These are phyloP conservation scores for Megaceryle maxima DNA, from an alignment of 2,113 vertebrate genomes.

Conservation along the genomic window DNA sequence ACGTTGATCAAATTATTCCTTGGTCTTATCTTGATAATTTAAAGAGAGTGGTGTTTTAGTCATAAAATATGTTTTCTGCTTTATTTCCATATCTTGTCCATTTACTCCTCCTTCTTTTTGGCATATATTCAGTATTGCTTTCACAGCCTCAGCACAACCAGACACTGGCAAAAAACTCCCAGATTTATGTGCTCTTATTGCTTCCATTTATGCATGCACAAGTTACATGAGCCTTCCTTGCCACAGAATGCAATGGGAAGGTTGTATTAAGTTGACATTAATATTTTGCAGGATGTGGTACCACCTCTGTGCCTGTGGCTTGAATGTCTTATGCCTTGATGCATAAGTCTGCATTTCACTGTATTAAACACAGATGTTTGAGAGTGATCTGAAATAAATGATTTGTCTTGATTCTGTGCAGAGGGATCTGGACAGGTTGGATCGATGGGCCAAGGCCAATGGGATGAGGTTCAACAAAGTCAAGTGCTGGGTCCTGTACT, in stretches of 20 bases:
- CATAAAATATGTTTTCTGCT: not conserved
- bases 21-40: not conserved
- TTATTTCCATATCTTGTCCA: not conserved
- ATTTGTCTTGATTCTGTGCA: not conserved
- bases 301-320: not conserved
- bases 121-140: not conserved
- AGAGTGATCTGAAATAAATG: not conserved
- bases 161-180: not conserved
- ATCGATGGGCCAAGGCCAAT: too few species aligned
- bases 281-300: not conserved
- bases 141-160: not conserved
- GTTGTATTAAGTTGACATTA: not conserved
- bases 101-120: not conserved
- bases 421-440: too few species aligned
- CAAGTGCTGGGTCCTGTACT: too few species aligned
- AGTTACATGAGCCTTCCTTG: not conserved
- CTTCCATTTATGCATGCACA: not conserved
- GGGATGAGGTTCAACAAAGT: too few species aligned
- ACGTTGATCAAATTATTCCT: conserved; percentile 7
- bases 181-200: not conserved
- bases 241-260: not conserved
- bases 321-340: not conserved
- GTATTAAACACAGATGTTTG: not conserved
- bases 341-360: not conserved
- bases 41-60: not conserved